Percentiles rank a stretch among this genome's conserved stretches.
Conservation (phyloP, 2,888 invertebrate genomes). For the Schizaphis graminum region DNA sequence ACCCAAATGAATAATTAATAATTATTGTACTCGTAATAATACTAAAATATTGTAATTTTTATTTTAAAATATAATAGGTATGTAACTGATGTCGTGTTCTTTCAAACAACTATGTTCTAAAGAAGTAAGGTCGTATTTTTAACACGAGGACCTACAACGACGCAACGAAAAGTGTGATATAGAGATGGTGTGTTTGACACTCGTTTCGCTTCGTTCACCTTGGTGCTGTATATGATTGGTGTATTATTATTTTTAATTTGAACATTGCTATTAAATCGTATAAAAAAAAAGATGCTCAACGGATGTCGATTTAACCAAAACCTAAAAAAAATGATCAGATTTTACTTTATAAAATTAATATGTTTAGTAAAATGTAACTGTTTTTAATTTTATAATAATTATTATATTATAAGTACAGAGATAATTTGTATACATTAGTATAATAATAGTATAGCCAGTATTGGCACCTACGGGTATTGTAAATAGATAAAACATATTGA, state of each 20-base stretch:
- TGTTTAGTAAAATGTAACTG: not conserved
- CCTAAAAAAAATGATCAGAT: not conserved
- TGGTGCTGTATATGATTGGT: not conserved
- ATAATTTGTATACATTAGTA: not conserved
- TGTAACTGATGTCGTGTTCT: not conserved
- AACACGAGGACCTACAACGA: not conserved
- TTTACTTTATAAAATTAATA: not conserved
- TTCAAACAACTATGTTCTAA: not conserved
- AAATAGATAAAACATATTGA: not conserved
- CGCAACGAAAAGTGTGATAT: not conserved
- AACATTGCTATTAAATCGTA: not conserved
- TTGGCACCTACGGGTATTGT: not conserved
- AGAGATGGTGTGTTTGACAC: not conserved
- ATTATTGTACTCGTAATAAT: not conserved
- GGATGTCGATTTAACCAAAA: not conserved
- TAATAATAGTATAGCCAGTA: not conserved
- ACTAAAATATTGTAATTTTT: not conserved
- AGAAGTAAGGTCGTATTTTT: not conserved
- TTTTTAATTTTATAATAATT: not conserved
- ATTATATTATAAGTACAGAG: not conserved
- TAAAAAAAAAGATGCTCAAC: not conserved
- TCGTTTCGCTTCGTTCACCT: conserved; percentile 1
- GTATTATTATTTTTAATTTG: conserved; percentile 6
- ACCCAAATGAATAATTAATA: not conserved
- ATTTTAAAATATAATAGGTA: not conserved